Evolutionary conservation across 2,113 vertebrate species (phyloP).

Genomic region (Corydoras sp.): DNA sequence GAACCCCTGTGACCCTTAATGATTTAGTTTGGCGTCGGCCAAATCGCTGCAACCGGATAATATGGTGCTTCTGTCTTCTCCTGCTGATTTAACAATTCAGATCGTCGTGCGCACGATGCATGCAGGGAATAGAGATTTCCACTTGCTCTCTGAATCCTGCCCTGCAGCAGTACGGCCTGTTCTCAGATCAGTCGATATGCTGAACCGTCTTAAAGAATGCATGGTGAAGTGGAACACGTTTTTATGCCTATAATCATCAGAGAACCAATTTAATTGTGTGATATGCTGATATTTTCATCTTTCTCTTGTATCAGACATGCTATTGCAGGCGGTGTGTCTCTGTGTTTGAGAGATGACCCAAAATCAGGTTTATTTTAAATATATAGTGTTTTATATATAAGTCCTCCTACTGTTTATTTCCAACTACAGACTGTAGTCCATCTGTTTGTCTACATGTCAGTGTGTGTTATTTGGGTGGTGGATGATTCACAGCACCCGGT

Average conservation of each 20-base stretch:
- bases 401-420: too few species aligned
- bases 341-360: neutral
- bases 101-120: too few species aligned
- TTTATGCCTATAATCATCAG: constrained; percentile 17
- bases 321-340: neutral
- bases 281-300: constrained; percentile 66
- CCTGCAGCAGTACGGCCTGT: neutral
- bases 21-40: too few species aligned
- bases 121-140: neutral
- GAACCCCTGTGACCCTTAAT: too few species aligned
- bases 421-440: neutral
- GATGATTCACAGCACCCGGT: too few species aligned
- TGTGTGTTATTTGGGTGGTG: neutral
- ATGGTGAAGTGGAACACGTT: neutral
- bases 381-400: too few species aligned
- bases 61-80: constrained; percentile 6
- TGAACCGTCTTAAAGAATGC: neutral
- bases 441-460: constrained; percentile 21
- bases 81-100: too few species aligned
- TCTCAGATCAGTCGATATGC: neutral
- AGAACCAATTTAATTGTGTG: constrained; percentile 57
- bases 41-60: neutral
- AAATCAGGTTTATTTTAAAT: too few species aligned
- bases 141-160: neutral
- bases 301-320: constrained; percentile 38